phyloP scores from a whole-genome alignment of 2,888 invertebrate species.

The Geophilus truncorum region DNA sequence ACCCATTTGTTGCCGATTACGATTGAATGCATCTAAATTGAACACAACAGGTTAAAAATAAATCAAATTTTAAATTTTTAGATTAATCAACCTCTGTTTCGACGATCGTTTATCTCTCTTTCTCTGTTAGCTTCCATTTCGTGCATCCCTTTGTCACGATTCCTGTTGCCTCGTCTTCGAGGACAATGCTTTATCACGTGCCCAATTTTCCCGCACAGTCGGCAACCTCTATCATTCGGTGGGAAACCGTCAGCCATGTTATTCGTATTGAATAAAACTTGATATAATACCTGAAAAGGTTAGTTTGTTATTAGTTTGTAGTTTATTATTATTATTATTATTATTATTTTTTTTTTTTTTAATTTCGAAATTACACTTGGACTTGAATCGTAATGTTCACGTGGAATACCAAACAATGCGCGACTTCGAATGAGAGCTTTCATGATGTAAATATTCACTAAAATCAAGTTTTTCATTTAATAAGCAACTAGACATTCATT shows the following conservation, averaged over 20 bases:
- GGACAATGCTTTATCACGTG: conserved; percentile 54
- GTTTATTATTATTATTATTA: too few species aligned
- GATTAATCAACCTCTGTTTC: not conserved
- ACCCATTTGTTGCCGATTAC: not conserved
- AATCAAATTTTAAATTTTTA: not conserved
- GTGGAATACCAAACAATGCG: conserved; percentile 45
- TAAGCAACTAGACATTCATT: not conserved
- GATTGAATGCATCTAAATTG: not conserved
- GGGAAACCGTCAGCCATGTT: conserved; percentile 49
- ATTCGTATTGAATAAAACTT: conserved; percentile 44
- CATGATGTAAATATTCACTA: conserved; percentile 53
- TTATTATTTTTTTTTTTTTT: too few species aligned
- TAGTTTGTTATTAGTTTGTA: too few species aligned
- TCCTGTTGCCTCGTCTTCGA: conserved; percentile 32
- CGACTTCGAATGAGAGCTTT: conserved; percentile 49
- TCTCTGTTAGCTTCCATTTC: not conserved
- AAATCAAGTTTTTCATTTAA: conserved; percentile 29
- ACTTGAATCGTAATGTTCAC: not conserved
- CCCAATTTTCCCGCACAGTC: conserved; percentile 55
- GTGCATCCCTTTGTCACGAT: not conserved
- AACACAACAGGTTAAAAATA: not conserved
- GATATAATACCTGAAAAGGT: not conserved
- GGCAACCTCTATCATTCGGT: conserved; percentile 55
- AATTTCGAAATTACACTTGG: not conserved
- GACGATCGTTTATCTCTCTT: not conserved